phyloP scores from a whole-genome alignment of 2,888 invertebrate genomes.

The Lasioglossum figueresi region DNA sequence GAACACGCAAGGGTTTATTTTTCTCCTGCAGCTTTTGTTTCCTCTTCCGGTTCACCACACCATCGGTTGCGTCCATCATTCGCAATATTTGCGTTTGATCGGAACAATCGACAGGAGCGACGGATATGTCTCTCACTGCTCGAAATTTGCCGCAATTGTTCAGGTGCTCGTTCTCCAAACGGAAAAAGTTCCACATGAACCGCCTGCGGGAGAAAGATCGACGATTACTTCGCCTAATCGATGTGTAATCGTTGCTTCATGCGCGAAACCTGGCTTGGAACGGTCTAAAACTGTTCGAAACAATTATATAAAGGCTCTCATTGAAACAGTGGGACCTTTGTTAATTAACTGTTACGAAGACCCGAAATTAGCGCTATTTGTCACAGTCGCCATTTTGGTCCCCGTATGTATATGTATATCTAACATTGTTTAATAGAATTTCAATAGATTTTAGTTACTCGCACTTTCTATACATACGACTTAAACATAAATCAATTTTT shows the following conservation, averaged over 20 bases:
- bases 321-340: background rate
- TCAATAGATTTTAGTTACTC: no score
- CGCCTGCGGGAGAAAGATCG: conserved; percentile 86
- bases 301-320: background rate
- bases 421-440: no score
- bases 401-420: no score
- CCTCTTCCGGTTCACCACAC: conserved; percentile 86
- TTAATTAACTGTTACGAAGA: background rate
- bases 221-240: conserved; percentile 14
- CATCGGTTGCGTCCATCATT: conserved; percentile 98
- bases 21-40: conserved; percentile 62
- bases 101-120: conserved; percentile 96
- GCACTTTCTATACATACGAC: no score
- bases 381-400: background rate
- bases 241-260: background rate
- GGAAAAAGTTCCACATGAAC: conserved; percentile 99
- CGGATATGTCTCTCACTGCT: conserved; percentile 98
- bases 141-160: conserved; percentile 99
- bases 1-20: conserved; percentile 67
- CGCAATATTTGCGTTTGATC: conserved; percentile 95
- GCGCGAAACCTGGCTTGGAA: background rate
- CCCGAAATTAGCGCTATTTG: background rate
- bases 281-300: background rate
- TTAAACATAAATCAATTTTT: no score
- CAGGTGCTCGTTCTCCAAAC: conserved; percentile 98